These are phyloP conservation scores for Argentina silus DNA, from an alignment of 2,797 vertebrate species.

Conservation along the genomic window DNA sequence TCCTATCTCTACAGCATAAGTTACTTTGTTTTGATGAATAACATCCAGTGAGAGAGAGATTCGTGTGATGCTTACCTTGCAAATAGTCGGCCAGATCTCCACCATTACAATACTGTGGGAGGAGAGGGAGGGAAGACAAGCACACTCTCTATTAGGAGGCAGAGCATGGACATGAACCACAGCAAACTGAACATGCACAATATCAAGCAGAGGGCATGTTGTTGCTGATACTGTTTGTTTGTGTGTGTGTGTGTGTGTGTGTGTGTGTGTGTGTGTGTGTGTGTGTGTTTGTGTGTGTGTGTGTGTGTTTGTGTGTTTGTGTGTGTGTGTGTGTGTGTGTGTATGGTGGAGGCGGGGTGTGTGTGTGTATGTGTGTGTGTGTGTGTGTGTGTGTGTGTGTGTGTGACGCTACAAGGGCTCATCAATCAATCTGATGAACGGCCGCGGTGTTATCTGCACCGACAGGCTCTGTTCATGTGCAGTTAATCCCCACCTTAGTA, in stretches of 20 bases:
- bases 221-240: not conserved
- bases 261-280: no score
- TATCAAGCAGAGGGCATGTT: conserved; percentile 16
- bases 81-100: conserved; percentile 97
- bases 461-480: conserved; percentile 14
- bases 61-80: conserved; percentile 85
- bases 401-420: conserved; percentile 1
- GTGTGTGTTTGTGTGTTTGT: not conserved
- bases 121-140: conserved; percentile 53
- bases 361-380: no score
- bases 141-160: conserved; percentile 32
- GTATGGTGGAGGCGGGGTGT: no score
- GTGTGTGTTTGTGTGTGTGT: no score
- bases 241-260: not conserved
- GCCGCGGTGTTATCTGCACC: conserved; percentile 25
- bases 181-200: conserved; percentile 26
- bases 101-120: conserved; percentile 93
- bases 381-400: conserved; percentile 7
- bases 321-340: conserved; percentile 3
- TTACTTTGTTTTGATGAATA: conserved; percentile 43
- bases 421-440: conserved; percentile 31
- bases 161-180: not conserved
- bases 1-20: conserved; percentile 21
- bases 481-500: conserved; percentile 26
- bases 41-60: conserved; percentile 31